Evolutionary conservation across 2,888 invertebrate species (phyloP).

Genomic region (Tetanocera ferruginea): DNA sequence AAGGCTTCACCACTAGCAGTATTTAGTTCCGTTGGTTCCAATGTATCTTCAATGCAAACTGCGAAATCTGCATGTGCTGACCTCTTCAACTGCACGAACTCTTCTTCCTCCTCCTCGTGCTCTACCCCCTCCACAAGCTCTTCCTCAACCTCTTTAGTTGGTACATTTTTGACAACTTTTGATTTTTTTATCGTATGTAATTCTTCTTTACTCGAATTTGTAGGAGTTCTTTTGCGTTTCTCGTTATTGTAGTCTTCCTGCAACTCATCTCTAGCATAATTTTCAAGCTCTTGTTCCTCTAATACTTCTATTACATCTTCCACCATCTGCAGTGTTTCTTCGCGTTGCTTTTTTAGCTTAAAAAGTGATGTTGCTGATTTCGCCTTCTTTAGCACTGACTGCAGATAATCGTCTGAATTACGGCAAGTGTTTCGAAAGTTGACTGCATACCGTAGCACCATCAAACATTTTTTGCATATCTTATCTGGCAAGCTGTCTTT

Average conservation of each 20-base stretch:
- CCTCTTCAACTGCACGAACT: not conserved
- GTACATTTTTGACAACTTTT: not conserved
- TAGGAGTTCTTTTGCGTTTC: constrained; percentile 22
- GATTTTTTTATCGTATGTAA: not conserved
- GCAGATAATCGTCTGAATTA: constrained; percentile 47
- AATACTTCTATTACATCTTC: constrained; percentile 30
- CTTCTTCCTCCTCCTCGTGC: not conserved
- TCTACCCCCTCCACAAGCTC: not conserved
- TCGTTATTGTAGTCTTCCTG: not conserved
- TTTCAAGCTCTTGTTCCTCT: constrained; percentile 21
- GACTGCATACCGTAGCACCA: constrained; percentile 45
- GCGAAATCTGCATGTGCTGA: too few relatives aligned
- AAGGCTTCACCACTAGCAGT: not conserved
- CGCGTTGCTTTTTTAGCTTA: constrained; percentile 41
- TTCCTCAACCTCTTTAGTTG: not conserved
- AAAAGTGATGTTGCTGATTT: constrained; percentile 48
- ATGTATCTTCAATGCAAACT: not conserved
- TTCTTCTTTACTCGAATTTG: not conserved
- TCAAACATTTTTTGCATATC: constrained; percentile 55
- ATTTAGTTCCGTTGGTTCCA: not conserved
- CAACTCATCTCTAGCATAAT: not conserved
- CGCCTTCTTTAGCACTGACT: constrained; percentile 46
- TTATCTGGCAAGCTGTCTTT: constrained; percentile 61
- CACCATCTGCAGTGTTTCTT: constrained; percentile 34
- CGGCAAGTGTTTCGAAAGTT: constrained; percentile 47